Evolutionary conservation across 2,888 invertebrate species (phyloP).

Genomic region (Epinotia bilunana): DNA sequence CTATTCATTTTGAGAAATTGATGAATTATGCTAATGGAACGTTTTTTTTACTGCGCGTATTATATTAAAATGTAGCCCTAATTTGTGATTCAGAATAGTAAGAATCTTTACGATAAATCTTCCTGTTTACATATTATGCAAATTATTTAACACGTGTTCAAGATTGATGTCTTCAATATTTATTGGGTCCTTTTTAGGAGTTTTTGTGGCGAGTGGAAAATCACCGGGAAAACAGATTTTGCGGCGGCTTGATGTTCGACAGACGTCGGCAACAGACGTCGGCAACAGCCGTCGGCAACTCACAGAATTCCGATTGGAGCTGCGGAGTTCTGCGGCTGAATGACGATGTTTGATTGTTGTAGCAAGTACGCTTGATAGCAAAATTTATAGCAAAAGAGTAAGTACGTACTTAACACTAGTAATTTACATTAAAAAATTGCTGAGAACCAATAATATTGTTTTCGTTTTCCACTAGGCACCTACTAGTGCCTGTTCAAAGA

Average conservation of each 20-base stretch:
- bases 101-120: constrained; percentile 27
- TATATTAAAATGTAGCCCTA: constrained; percentile 11
- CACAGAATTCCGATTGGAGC: neutral
- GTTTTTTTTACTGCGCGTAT: neutral
- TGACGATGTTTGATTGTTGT: neutral
- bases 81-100: constrained; percentile 33
- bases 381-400: too few relatives aligned
- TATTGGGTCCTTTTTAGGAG: constrained; percentile 8
- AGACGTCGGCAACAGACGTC: neutral
- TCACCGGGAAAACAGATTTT: constrained; percentile 5
- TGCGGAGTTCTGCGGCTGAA: neutral
- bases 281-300: neutral
- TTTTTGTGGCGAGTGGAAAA: constrained; percentile 21
- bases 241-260: neutral
- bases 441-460: too few relatives aligned
- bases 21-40: neutral
- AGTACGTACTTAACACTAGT: too few relatives aligned
- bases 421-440: too few relatives aligned
- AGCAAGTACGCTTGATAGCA: too few relatives aligned
- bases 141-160: constrained; percentile 30
- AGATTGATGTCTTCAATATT: constrained; percentile 31
- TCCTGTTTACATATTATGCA: constrained; percentile 40
- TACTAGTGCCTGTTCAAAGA: too few relatives aligned
- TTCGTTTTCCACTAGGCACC: too few relatives aligned
- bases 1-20: neutral